Conservation (phyloP, 2,797 vertebrate species). For the Schizopygopsis pylzovi region DNA sequence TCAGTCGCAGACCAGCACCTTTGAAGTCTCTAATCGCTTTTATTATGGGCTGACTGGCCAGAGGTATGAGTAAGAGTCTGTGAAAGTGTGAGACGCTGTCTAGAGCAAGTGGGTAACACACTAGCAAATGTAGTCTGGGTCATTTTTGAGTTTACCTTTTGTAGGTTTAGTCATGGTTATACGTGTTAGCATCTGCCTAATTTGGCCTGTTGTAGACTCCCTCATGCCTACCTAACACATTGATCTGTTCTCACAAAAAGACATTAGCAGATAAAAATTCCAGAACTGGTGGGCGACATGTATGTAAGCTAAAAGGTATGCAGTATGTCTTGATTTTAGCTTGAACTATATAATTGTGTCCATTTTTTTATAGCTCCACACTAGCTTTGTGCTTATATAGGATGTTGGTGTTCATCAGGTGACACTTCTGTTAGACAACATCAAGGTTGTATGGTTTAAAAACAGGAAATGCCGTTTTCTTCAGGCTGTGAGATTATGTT, state of each 20-base stretch:
- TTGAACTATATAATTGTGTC: not conserved
- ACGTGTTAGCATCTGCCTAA: not conserved
- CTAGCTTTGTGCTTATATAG: not conserved
- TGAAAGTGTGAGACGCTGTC: slow-evolving; percentile 2
- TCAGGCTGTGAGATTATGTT: not conserved
- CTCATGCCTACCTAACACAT: not conserved
- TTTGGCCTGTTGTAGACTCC: not conserved
- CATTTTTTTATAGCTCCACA: not conserved
- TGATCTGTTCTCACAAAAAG: not conserved
- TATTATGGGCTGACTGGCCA: slow-evolving; percentile 10
- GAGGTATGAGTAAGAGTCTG: slow-evolving; percentile 17
- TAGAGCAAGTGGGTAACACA: slow-evolving; percentile 17
- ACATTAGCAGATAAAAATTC: not conserved
- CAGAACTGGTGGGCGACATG: too few relatives aligned
- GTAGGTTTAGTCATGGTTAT: not conserved
- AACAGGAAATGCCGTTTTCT: not conserved
- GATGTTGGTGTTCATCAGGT: not conserved
- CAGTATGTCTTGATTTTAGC: not conserved
- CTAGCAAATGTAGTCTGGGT: slow-evolving; percentile 2
- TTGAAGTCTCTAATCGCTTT: slow-evolving; percentile 54
- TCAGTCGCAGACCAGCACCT: slow-evolving; percentile 42
- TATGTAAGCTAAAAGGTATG: not conserved
- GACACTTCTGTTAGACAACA: slow-evolving; percentile 4
- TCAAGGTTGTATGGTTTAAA: slow-evolving; percentile 4
- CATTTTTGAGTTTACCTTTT: too few relatives aligned